Evolutionary conservation across 2,113 vertebrate species (phyloP), one percentile per base, ranked within the genome.

Genomic region (Stigmatopora argus): DNA sequence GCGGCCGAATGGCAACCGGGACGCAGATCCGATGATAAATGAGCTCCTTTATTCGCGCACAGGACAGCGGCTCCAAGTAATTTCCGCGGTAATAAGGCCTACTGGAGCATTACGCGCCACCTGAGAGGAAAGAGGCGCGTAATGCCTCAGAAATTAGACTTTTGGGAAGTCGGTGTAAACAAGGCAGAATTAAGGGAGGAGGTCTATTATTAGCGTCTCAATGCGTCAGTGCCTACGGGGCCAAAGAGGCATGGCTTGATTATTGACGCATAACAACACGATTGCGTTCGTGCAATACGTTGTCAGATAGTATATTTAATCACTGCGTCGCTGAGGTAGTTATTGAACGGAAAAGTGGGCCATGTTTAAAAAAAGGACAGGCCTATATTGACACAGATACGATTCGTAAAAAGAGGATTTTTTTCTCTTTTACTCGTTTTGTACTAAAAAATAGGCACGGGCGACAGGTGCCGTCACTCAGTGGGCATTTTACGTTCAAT

Each of bases 51-150:
- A 61, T 61, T 15, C 8, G 41, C 19, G 41, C 19, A 44, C 35
- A 7, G 59, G 59, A 45, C 59, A 61, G 38, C 38, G 41, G 59
- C 41, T 61, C 41, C 59, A 61, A 61, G 59, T 45, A 23, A 61
- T 61, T 61, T 61, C 59, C 59, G 19, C 18, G 59, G 59, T 61
- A 61, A 61, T 61, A 23, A 38, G 59, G 59, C 59, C 14, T 61
- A 45, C 59, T 61, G 19, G 41, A 61, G 59, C 59, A 23, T 61
- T 21, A 46, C 59, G 19, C 59, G 59, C 59, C 59, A 61, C 59
- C 38, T 23, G 41, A 61, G 59, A 61, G 41, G 41, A 61, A 45
- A 19, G 59, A 61, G 59, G 59, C 38, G 19, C 59, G 41, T 61
- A 17, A 56, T 56, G 53, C 59, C 59, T 45, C 19, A 45, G 19